These are phyloP conservation scores for Sesia bembeciformis DNA, from an alignment of 2,888 invertebrate species.

Conservation along the genomic window DNA sequence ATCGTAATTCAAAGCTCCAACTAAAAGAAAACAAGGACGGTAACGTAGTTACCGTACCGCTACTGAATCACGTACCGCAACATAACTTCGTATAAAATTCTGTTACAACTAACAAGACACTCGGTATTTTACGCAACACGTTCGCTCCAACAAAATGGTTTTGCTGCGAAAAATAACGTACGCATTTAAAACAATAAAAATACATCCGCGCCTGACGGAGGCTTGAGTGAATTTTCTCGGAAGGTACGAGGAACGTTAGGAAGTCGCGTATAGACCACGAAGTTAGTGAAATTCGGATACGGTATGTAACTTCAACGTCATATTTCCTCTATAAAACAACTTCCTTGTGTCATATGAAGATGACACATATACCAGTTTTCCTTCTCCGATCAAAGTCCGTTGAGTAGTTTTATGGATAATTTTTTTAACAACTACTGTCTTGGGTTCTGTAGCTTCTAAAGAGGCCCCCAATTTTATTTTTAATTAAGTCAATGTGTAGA, in stretches of 20 bases:
- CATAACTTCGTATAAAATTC: conserved; percentile 35
- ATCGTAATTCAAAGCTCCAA: no score
- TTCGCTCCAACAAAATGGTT: conserved; percentile 15
- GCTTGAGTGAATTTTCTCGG: conserved; percentile 54
- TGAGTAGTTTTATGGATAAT: no score
- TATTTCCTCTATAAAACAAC: no score
- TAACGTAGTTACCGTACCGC: no score
- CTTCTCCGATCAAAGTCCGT: no score
- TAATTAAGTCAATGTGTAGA: no score
- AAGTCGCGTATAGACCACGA: background rate
- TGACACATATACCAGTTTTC: no score
- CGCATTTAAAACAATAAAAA: conserved; percentile 67
- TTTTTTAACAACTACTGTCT: no score
- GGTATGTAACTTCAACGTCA: background rate
- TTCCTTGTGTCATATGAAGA: no score
- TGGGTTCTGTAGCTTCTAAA: no score
- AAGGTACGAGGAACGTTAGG: background rate
- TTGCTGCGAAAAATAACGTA: conserved; percentile 51
- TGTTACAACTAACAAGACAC: conserved; percentile 4
- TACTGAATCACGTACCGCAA: conserved; percentile 43
- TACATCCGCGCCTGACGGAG: conserved; percentile 46
- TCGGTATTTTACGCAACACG: conserved; percentile 10
- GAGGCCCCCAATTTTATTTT: no score
- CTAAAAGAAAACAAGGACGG: no score
- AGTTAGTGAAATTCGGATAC: background rate